Evolutionary conservation across 2,888 invertebrate genomes (phyloP).

Genomic region (Marronus borbonicus): DNA sequence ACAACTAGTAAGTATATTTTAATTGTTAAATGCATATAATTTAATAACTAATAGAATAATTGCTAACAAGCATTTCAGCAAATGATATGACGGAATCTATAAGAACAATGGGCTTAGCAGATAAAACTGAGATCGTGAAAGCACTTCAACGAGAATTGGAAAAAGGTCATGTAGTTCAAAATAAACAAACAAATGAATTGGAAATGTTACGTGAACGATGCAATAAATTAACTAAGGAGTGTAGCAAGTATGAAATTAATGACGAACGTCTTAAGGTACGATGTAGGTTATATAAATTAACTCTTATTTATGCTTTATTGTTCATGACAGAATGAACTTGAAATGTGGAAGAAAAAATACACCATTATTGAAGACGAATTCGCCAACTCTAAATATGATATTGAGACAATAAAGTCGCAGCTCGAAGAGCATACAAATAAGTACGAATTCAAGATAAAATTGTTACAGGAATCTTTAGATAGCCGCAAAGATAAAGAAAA

Average conservation of each 20-base stretch:
- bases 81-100: constrained; percentile 48
- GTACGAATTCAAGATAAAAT: constrained; percentile 47
- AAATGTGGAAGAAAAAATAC: constrained; percentile 42
- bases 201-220: constrained; percentile 52
- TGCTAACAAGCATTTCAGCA: constrained; percentile 28
- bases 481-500: constrained; percentile 47
- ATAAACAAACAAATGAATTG: constrained; percentile 50
- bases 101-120: constrained; percentile 52
- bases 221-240: constrained; percentile 50
- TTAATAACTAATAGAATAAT: background rate
- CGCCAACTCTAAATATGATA: constrained; percentile 41
- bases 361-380: constrained; percentile 38
- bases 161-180: constrained; percentile 51
- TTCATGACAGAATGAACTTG: constrained; percentile 44
- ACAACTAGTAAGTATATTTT: constrained; percentile 43
- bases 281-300: constrained; percentile 27
- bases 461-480: constrained; percentile 42
- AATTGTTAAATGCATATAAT: background rate
- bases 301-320: background rate
- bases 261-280: constrained; percentile 47
- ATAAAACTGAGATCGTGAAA: constrained; percentile 57
- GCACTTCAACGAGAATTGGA: constrained; percentile 57
- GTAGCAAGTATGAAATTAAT: constrained; percentile 35
- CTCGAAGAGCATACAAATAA: constrained; percentile 48
- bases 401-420: constrained; percentile 46